These are phyloP conservation scores for Eilema sororculum DNA, from an alignment of 2,888 invertebrate genomes.

Conservation along the genomic window DNA sequence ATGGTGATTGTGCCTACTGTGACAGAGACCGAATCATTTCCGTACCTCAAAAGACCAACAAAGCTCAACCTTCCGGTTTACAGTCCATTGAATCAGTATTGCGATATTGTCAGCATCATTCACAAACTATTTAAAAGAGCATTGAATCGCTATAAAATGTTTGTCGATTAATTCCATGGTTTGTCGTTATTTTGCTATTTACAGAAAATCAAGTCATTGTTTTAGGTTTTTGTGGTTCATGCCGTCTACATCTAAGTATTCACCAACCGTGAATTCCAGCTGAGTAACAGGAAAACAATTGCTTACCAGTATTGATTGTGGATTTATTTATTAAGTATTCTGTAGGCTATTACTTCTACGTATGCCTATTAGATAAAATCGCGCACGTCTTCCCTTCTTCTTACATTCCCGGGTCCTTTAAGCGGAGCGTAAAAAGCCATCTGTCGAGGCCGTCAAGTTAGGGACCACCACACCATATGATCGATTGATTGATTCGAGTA, in stretches of 20 bases:
- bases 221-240: neutral
- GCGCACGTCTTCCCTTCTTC: too few relatives aligned
- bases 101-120: slow-evolving; percentile 32
- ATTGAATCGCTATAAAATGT: neutral
- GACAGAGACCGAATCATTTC: slow-evolving; percentile 8
- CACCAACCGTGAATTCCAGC: neutral
- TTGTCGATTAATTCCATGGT: neutral
- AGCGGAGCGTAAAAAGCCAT: too few relatives aligned
- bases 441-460: too few relatives aligned
- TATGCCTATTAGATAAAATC: too few relatives aligned
- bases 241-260: neutral
- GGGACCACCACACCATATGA: too few relatives aligned
- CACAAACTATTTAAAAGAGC: slow-evolving; percentile 25
- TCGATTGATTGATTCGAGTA: too few relatives aligned
- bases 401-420: too few relatives aligned
- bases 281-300: neutral
- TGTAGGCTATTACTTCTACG: too few relatives aligned
- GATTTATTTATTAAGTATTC: too few relatives aligned
- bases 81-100: slow-evolving; percentile 40
- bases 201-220: neutral
- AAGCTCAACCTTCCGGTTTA: slow-evolving; percentile 39
- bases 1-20: neutral
- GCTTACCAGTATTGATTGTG: too few relatives aligned
- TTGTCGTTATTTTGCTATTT: neutral
- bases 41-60: slow-evolving; percentile 10